Conservation (phyloP, 2,888 invertebrate genomes). For the Agrypnus murinus region DNA sequence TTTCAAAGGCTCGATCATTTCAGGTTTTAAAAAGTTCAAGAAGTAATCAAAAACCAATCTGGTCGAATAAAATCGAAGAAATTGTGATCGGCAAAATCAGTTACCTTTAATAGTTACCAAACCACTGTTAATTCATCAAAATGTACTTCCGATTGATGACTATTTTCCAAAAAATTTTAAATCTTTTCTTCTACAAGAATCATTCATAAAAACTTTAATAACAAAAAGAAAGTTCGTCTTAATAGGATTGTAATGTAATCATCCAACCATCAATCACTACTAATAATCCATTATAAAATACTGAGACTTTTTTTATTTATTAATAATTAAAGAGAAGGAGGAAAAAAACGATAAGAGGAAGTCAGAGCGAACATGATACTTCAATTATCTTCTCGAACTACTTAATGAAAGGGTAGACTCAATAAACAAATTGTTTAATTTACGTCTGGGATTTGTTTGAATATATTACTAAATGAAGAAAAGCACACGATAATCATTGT, state of each 20-base stretch:
- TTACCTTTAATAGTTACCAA: too few relatives aligned
- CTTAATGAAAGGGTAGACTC: neutral
- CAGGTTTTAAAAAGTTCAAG: too few relatives aligned
- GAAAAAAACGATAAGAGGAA: neutral
- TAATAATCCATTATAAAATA: conserved; percentile 13
- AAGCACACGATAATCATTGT: neutral
- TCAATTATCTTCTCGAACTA: conserved; percentile 1
- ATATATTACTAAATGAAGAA: neutral
- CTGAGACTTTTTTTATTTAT: neutral
- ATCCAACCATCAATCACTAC: conserved; percentile 5
- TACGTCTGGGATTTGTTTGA: neutral
- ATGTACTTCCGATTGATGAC: too few relatives aligned
- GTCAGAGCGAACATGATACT: conserved; percentile 10
- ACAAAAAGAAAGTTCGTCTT: neutral
- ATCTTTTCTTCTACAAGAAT: neutral
- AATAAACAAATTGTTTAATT: conserved; percentile 18
- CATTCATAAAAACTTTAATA: conserved; percentile 3
- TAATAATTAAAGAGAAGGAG: too few relatives aligned
- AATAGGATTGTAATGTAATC: conserved; percentile 9
- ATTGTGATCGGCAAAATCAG: too few relatives aligned
- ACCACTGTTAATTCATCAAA: too few relatives aligned
- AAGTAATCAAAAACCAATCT: too few relatives aligned
- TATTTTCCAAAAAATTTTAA: too few relatives aligned
- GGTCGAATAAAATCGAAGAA: too few relatives aligned
- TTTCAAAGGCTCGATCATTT: too few relatives aligned